A percentile compares a stretch with the other conserved stretches of the same genome.
phyloP scores from a whole-genome alignment of 2,113 vertebrate species.

The Callionymus lyra region DNA sequence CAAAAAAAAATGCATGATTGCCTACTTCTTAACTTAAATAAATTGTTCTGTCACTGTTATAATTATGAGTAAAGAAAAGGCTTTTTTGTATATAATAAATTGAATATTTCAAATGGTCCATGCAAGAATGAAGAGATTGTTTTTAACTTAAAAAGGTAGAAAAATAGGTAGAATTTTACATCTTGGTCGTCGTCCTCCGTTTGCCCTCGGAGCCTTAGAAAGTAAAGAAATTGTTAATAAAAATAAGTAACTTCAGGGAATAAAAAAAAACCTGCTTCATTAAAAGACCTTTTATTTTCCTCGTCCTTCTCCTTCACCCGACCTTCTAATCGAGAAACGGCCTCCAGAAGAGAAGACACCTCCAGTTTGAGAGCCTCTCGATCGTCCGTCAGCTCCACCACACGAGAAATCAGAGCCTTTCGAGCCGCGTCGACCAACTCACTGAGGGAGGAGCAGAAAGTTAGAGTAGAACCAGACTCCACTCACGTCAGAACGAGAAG shows the following conservation, averaged over 20 bases:
- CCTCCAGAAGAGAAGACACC: conserved; percentile 54
- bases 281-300: conserved; percentile 59
- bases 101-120: too few relatives aligned
- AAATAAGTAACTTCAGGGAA: neutral
- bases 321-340: conserved; percentile 46
- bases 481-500: conserved; percentile 3
- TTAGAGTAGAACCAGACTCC: too few relatives aligned
- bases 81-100: too few relatives aligned
- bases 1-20: too few relatives aligned
- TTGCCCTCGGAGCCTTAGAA: conserved; percentile 56
- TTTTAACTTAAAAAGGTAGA: too few relatives aligned
- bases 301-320: conserved; percentile 66
- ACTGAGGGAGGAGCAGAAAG: conserved; percentile 29
- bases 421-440: conserved; percentile 62
- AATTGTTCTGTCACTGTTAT: too few relatives aligned
- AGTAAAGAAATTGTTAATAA: conserved; percentile 3
- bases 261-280: neutral
- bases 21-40: too few relatives aligned
- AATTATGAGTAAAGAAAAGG: too few relatives aligned
- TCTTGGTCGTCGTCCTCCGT: conserved; percentile 59
- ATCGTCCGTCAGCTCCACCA: conserved; percentile 68
- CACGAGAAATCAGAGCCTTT: conserved; percentile 63
- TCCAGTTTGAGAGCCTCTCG: conserved; percentile 60
- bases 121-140: too few relatives aligned
- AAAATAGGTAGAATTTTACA: too few relatives aligned